phyloP scores from a whole-genome alignment of 2,797 vertebrate genomes.

The Galago senegalensis region DNA sequence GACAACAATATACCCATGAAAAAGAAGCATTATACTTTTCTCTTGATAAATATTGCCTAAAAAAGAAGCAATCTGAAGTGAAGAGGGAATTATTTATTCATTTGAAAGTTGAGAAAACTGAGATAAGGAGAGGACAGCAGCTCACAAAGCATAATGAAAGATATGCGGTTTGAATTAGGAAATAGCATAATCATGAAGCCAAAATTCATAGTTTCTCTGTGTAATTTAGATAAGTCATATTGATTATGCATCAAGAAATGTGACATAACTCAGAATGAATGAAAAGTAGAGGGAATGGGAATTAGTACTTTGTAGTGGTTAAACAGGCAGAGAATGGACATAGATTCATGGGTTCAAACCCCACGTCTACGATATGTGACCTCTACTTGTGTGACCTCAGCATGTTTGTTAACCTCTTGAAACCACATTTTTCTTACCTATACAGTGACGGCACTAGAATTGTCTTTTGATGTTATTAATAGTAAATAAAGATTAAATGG shows the following conservation, averaged over 20 bases:
- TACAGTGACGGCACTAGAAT: background rate
- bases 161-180: slow-evolving; percentile 12
- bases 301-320: background rate
- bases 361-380: background rate
- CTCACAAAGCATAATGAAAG: background rate
- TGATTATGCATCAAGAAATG: background rate
- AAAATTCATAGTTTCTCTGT: background rate
- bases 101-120: slow-evolving; percentile 9
- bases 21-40: background rate
- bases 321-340: background rate
- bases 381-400: background rate
- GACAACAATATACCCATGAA: background rate
- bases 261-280: background rate
- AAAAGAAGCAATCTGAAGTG: background rate
- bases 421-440: background rate
- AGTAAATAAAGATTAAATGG: background rate
- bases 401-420: background rate
- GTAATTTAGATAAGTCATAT: background rate
- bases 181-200: background rate
- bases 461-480: background rate
- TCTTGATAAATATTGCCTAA: slow-evolving; percentile 28
- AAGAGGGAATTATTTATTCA: background rate
- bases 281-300: background rate
- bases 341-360: background rate
- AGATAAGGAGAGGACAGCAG: background rate